phyloP scores from a whole-genome alignment of 2,113 vertebrate species.

The Cairina moschata region DNA sequence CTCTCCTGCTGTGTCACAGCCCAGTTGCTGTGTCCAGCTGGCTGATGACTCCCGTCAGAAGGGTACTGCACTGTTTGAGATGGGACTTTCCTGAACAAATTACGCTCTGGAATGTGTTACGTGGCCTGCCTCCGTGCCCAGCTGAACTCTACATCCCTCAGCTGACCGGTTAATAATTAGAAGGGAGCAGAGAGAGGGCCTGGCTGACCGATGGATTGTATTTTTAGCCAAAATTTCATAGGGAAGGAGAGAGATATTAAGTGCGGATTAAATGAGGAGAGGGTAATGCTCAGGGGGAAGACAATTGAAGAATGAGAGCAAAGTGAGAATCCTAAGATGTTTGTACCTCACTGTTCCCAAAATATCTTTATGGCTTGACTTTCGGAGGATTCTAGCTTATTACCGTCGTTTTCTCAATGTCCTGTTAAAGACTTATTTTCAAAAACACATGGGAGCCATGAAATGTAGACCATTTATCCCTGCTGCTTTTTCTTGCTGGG shows the following conservation, averaged over 20 bases:
- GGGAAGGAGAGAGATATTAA: neutral
- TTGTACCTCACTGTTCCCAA: neutral
- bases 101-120: neutral
- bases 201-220: neutral
- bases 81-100: neutral
- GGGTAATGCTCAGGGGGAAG: neutral
- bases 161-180: constrained; percentile 1
- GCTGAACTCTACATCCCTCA: neutral
- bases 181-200: neutral
- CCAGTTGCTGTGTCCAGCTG: neutral
- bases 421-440: neutral
- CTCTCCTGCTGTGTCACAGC: neutral
- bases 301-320: neutral
- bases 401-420: neutral
- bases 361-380: neutral
- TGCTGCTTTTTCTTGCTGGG: neutral
- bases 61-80: rapidly evolving
- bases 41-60: neutral
- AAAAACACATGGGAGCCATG: neutral
- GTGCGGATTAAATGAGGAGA: neutral
- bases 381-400: neutral
- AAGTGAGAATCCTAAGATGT: neutral
- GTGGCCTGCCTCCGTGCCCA: neutral
- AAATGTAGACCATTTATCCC: neutral
- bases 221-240: neutral